Evolutionary conservation across 2,888 invertebrate species (phyloP), one percentile per base, ranked within the genome.

Genomic region (Neoitamus cyanurus): DNA sequence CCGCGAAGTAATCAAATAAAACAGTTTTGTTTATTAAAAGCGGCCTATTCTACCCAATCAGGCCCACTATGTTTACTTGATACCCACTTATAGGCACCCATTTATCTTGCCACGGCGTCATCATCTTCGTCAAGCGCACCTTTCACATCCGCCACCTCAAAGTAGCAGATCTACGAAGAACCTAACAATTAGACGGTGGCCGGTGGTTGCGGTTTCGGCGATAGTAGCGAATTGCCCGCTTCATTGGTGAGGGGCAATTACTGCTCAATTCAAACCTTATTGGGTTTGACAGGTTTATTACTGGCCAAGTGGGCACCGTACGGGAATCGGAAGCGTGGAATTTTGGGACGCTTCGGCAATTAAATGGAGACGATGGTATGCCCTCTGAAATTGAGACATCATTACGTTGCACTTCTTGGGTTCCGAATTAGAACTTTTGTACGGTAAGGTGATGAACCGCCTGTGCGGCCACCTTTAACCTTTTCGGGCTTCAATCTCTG

Each of bases 81-180:
- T 77, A 77, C 77, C 77, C 42, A 77, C 77, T 77, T 77, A 77
- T 11, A 42, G 46, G 77, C 25, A 46, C n/a, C 37, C 46, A 77
- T 77, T 77, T 77, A 77, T 46, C 77, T 77, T 30, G 46, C 15
- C 73, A 73, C 20, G 13, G 13, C 77, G 28, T 77, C 77, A 77
- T 42, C 77, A 25, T 28, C 46, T n/a, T 28, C 77, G 20, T 46
- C 42, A 31, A 77, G 70, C 77, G 77, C 31, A 42, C 25, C 77
- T 42, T 25, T 77, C 46, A 30, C 28, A 25, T 28, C 25, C 77
- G 42, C 31, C 77, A 77, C 77, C 77, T 77, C n/a, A 77, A 77
- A 42, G 77, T 77, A 46, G 46, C 77, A 42, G 77, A 6, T 15
- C 7, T 3, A 46, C 42, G 25, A n/a, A 25, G 77, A 42, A 77